A percentile compares a stretch with the other conserved stretches of the same genome.
Conservation (phyloP, 2,888 invertebrate genomes). For the Anagyrus pseudococci region DNA sequence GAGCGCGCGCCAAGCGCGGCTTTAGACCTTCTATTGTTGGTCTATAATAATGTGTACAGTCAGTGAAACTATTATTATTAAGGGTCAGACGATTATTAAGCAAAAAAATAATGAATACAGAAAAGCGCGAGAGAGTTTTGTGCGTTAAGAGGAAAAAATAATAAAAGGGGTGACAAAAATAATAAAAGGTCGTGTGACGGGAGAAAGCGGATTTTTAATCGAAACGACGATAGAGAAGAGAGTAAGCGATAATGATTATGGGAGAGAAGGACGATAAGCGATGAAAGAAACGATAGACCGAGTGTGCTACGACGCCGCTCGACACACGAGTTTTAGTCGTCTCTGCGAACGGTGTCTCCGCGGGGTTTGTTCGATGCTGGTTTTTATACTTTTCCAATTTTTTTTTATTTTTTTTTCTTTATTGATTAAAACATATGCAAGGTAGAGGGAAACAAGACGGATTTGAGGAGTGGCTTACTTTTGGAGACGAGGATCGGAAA, state of each 20-base stretch:
- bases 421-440: slow-evolving; percentile 24
- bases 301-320: slow-evolving; percentile 36
- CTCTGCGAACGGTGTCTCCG: slow-evolving; percentile 51
- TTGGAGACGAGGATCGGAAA: slow-evolving; percentile 35
- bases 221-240: slow-evolving; percentile 28
- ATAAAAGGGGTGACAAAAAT: no score
- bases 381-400: slow-evolving; percentile 31
- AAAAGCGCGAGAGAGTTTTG: slow-evolving; percentile 36
- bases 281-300: slow-evolving; percentile 35
- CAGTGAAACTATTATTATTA: slow-evolving; percentile 63
- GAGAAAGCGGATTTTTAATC: slow-evolving; percentile 27
- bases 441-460: slow-evolving; percentile 19
- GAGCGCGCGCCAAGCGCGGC: slow-evolving; percentile 56
- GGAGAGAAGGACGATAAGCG: slow-evolving; percentile 13
- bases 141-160: slow-evolving; percentile 31
- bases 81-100: slow-evolving; percentile 52
- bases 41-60: slow-evolving; percentile 62
- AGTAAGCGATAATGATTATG: slow-evolving; percentile 12
- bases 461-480: slow-evolving; percentile 12
- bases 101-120: slow-evolving; percentile 30
- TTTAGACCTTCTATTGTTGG: slow-evolving; percentile 62
- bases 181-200: slow-evolving; percentile 29
- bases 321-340: slow-evolving; percentile 47
- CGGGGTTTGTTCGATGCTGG: slow-evolving; percentile 49
- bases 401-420: slow-evolving; percentile 25